Evolutionary conservation across 2,888 invertebrate genomes (phyloP), one percentile per base, ranked within the genome.

Genomic region (Xylota segnis): DNA sequence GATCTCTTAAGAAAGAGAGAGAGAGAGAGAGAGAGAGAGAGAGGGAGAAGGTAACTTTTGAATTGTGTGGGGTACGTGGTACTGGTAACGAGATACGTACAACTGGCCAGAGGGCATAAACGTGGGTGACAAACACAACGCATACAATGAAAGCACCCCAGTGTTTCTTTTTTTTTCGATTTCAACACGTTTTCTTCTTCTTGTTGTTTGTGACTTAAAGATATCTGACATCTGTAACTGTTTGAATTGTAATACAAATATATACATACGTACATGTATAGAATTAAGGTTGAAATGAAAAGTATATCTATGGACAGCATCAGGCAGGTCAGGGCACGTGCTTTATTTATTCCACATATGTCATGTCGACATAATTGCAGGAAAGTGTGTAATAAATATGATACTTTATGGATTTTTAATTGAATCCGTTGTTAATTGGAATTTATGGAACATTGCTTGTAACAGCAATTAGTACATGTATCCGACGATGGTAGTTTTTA

Each of bases 41-140:
- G 16, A 63, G 27, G 6, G 32, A 56, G 32, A 23, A 23, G 23
- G 23, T 3, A 23, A 23, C 9, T n/a, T 40, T 14, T 9, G 14
- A 54, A 68, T 29, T 37, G 61, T 61, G 72, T 50, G 72, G 72
- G 71, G 37, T 72, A 72, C 50, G 27, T 50, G 16, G 12, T 7
- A 16, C 16, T 70, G 0, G 70, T 58, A 58, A 47, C 37, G 14
- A 34, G 59, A 50, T 71, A 71, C 37, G 18, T 14, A 32, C 29
- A 71, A 71, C 59, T 59, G 50, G 10, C 72, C 72, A 66, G 72
- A 83, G 77, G 77, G 77, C 71, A 77, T 27, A 54, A 72, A 77
- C 65, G 83, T 83, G 83, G 83, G 83, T 83, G 83, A 78, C 83
- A 68, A 45, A 45, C 12, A 23, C 29, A 37, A 47, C 10, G 56